Conservation (phyloP, 2,888 invertebrate species). For the Merodon equestris region DNA sequence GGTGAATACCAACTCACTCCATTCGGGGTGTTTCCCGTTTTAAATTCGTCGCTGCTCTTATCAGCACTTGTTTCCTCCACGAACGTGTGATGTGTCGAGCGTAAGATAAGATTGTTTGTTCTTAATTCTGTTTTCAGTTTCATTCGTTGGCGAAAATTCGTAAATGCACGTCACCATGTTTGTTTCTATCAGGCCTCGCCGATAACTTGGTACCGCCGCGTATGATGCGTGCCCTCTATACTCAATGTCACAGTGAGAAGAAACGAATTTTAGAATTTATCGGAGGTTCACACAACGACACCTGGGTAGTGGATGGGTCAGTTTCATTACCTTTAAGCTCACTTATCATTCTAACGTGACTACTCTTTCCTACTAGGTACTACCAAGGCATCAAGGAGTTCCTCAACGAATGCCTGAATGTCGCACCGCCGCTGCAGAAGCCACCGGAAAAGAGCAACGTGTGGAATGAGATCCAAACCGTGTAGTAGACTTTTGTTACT, state of each 20-base stretch:
- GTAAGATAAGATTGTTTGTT: neutral
- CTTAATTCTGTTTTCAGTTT: constrained; percentile 81
- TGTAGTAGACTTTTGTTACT: constrained; percentile 67
- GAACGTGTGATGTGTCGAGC: no score
- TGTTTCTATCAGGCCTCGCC: constrained; percentile 93
- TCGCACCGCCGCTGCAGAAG: constrained; percentile 75
- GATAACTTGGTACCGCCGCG: constrained; percentile 93
- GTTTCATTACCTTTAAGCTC: constrained; percentile 5
- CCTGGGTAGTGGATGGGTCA: constrained; percentile 93
- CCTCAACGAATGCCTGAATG: constrained; percentile 75
- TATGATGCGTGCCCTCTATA: constrained; percentile 92
- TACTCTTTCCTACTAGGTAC: constrained; percentile 72
- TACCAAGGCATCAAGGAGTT: constrained; percentile 77
- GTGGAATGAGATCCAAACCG: constrained; percentile 77
- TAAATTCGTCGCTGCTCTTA: constrained; percentile 4
- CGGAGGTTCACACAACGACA: constrained; percentile 95
- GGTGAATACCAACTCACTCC: constrained; percentile 80
- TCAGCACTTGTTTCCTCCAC: constrained; percentile 9
- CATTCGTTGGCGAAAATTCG: constrained; percentile 87
- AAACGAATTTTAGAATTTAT: constrained; percentile 89
- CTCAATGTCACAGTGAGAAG: constrained; percentile 85
- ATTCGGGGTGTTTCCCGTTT: neutral
- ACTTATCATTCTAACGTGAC: neutral
- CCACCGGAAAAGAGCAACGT: constrained; percentile 77
- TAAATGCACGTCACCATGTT: constrained; percentile 86